phyloP scores from a whole-genome alignment of 2,888 invertebrate genomes.

The Euspilapteryx auroguttella region DNA sequence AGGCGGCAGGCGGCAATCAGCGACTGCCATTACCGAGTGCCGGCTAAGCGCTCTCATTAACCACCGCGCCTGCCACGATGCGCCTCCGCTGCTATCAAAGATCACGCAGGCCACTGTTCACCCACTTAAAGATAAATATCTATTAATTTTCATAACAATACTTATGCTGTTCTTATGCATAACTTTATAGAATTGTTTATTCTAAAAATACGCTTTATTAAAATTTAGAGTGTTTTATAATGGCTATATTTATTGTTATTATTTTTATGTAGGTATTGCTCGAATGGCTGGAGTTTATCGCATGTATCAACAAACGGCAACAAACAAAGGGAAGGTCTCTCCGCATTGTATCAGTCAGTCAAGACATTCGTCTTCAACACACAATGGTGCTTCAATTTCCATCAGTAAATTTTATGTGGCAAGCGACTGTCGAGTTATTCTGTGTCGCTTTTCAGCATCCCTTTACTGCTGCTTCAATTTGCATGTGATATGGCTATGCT shows the following conservation, averaged over 20 bases:
- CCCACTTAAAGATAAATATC: background rate
- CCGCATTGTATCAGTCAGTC: no score
- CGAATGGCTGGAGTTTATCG: no score
- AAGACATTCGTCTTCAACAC: constrained; percentile 15
- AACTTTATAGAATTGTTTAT: no score
- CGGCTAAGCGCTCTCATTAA: constrained; percentile 38
- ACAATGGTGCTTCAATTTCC: constrained; percentile 26
- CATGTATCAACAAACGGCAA: no score
- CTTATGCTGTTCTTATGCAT: no score
- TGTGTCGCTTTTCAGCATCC: constrained; percentile 3
- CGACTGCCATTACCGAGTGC: constrained; percentile 27
- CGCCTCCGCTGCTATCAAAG: constrained; percentile 10
- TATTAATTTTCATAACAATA: background rate
- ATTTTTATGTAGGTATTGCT: no score
- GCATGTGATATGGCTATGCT: constrained; percentile 5
- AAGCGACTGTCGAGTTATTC: constrained; percentile 7
- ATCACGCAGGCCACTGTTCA: background rate
- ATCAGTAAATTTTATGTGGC: constrained; percentile 21
- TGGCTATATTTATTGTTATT: no score
- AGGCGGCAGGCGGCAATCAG: constrained; percentile 25
- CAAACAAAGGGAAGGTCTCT: no score
- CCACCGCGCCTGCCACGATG: constrained; percentile 20
- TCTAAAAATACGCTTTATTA: no score
- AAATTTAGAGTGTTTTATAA: background rate
- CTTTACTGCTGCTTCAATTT: constrained; percentile 4